Conservation (phyloP, 2,888 invertebrate species). For the Hydroisotoma schaefferi region DNA sequence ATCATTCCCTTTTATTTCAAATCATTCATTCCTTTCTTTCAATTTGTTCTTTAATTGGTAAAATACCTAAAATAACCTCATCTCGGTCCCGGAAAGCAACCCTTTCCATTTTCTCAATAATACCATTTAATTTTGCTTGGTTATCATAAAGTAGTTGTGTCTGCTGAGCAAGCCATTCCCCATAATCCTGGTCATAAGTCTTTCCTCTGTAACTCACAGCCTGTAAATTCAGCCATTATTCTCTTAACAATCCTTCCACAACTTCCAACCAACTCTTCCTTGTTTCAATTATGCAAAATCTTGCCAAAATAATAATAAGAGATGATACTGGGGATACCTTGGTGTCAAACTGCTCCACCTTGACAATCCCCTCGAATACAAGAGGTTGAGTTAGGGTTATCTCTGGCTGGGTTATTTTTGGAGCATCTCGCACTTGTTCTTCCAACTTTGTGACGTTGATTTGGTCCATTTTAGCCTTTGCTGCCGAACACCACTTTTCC, state of each 20-base stretch:
- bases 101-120: neutral
- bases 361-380: neutral
- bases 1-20: too few relatives aligned
- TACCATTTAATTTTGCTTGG: neutral
- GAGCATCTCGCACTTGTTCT: slow-evolving; percentile 12
- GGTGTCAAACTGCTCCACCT: neutral
- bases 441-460: slow-evolving; percentile 38
- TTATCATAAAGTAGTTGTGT: neutral
- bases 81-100: neutral
- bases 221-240: neutral
- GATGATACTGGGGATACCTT: neutral
- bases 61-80: neutral
- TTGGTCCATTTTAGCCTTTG: slow-evolving; percentile 33
- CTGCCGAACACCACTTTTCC: slow-evolving; percentile 49
- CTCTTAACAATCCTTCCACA: too few relatives aligned
- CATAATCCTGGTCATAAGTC: neutral
- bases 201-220: neutral
- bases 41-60: too few relatives aligned
- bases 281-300: too few relatives aligned
- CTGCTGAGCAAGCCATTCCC: neutral
- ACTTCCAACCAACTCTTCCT: too few relatives aligned
- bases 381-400: slow-evolving; percentile 6
- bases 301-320: neutral
- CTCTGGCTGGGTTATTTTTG: slow-evolving; percentile 25
- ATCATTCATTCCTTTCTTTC: too few relatives aligned